Base-by-base conservation (phyloP, 2,888 invertebrate genomes). In the Yponomeuta sedellus region DNA sequence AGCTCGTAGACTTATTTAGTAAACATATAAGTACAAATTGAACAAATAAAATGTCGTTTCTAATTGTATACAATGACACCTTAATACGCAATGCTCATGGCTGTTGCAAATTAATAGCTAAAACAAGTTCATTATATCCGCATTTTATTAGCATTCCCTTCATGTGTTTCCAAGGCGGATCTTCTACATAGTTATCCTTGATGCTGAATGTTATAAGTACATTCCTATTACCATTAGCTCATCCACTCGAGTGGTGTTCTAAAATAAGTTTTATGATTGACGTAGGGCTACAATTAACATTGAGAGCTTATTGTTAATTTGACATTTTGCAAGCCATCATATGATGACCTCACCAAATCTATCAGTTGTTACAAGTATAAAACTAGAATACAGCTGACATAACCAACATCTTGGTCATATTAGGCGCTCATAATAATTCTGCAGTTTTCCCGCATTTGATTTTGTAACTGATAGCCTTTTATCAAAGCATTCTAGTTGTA, bases 81-180 rank as follows among this genome's bases (percentile, higher is more conserved):
- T 52, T 52, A 52, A 52, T 52, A 52, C 3, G 44, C 44, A 52
- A 52, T 52, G 44, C 44, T 52, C 16, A 52, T 5, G 44, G 44
- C 16, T 6, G 3, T 52, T 52, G 44, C 44, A 52, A 52, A 52
- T 52, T 6, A 16, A 52, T 52, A 16, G 44, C 44, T 52, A 52
- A 52, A 16, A 52, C 44, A 52, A 52, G 44, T 52, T 52, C 44
- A 52, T 52, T 34, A 16, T 52, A 52, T 52, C 44, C 12, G 44
- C 44, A 52, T 52, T 52, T 52, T 52, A 52, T 52, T 52, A 52
- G 44, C 44, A 52, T 52, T 52, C 44, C 12, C 44, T 52, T 52
- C 12, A 52, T 52, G 44, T 52, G 44, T 52, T 16, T 52, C 44
- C 44, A 52, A 52, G 16, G 44, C 44, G 44, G 44, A 52, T 52